phyloP scores from a whole-genome alignment of 64 coral and sea anemone genomes.

The Dendrophyllia cribrosa region DNA sequence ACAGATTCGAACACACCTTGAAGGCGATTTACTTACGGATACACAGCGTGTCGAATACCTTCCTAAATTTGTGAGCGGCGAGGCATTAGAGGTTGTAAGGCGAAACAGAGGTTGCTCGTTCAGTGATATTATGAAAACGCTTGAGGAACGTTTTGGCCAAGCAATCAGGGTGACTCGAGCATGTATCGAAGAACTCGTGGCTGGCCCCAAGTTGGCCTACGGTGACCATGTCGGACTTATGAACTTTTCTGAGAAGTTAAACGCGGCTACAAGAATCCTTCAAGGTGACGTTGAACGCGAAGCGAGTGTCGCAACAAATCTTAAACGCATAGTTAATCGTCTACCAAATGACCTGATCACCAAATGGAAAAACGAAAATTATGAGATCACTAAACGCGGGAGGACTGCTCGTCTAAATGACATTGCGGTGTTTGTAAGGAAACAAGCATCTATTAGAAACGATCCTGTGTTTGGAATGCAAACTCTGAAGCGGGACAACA shows the following conservation, averaged over 20 bases:
- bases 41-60: slow-evolving; percentile 40
- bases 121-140: slow-evolving; percentile 1
- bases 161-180: slow-evolving; percentile 16
- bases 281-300: not conserved
- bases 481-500: slow-evolving; percentile 28
- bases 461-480: too few relatives aligned
- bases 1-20: slow-evolving; percentile 18
- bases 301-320: slow-evolving; percentile 40
- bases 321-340: slow-evolving; percentile 14
- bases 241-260: slow-evolving; percentile 29
- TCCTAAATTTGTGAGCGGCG: slow-evolving; percentile 21
- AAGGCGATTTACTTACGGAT: slow-evolving; percentile 21
- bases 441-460: too few relatives aligned
- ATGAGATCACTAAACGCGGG: slow-evolving; percentile 49
- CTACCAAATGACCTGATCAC: slow-evolving; percentile 46
- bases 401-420: not conserved
- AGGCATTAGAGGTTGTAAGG: too few relatives aligned
- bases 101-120: slow-evolving; percentile 43
- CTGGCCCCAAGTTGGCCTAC: slow-evolving; percentile 21
- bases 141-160: slow-evolving; percentile 29
- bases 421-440: too few relatives aligned
- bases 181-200: slow-evolving; percentile 17
- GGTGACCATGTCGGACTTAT: slow-evolving; percentile 30
- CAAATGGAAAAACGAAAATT: slow-evolving; percentile 66
- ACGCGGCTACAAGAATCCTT: not conserved